phyloP scores from a whole-genome alignment of 1,140 invertebrate species.

The Eriosoma lanigerum region DNA sequence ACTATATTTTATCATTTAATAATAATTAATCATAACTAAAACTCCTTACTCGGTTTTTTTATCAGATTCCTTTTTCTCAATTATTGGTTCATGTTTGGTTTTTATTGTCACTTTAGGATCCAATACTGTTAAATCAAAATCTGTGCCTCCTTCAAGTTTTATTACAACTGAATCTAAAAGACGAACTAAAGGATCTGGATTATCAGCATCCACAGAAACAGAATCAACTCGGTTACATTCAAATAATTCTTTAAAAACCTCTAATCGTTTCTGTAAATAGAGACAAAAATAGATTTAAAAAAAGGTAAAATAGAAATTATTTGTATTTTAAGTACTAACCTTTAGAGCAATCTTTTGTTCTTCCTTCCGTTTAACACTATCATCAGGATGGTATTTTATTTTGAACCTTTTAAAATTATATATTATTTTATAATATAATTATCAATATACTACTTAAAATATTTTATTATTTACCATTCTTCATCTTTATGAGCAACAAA shows the following conservation, averaged over 20 bases:
- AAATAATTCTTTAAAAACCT: slow-evolving; percentile 86
- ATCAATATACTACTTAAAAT: neutral
- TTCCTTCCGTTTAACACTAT: slow-evolving; percentile 85
- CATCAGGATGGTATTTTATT: slow-evolving; percentile 97
- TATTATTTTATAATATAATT: slow-evolving; percentile 52
- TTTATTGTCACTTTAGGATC: slow-evolving; percentile 59
- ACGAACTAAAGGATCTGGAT: slow-evolving; percentile 82
- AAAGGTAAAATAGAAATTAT: slow-evolving; percentile 54
- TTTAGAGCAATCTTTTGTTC: slow-evolving; percentile 83
- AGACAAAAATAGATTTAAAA: slow-evolving; percentile 27
- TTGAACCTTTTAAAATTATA: slow-evolving; percentile 79
- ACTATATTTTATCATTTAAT: neutral
- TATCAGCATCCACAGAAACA: slow-evolving; percentile 82
- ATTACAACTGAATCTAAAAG: slow-evolving; percentile 96
- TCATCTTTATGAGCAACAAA: slow-evolving; percentile 99
- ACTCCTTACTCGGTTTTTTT: slow-evolving; percentile 49
- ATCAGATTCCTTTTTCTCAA: slow-evolving; percentile 54
- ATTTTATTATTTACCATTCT: slow-evolving; percentile 82
- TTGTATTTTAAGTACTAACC: slow-evolving; percentile 61
- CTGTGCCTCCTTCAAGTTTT: slow-evolving; percentile 94
- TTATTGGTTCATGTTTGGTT: slow-evolving; percentile 58
- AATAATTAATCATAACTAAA: neutral
- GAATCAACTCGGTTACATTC: slow-evolving; percentile 73
- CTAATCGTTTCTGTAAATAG: slow-evolving; percentile 73
- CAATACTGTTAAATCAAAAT: slow-evolving; percentile 85